These are phyloP conservation scores for Sorex araneus DNA, from an alignment of 2,113 vertebrate genomes.

Conservation along the genomic window DNA sequence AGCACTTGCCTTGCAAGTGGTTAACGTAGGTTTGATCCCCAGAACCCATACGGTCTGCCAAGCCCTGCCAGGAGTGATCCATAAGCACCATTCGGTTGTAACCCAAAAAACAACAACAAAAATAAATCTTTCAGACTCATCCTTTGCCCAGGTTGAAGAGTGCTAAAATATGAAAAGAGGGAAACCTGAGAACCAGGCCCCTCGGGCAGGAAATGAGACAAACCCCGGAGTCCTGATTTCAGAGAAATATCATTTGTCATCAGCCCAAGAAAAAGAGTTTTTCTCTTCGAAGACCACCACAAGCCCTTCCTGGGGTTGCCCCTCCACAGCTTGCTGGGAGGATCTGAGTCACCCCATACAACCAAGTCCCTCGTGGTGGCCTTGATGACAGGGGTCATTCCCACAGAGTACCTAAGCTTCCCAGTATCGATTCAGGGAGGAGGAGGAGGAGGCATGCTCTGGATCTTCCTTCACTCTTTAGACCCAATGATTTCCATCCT, in stretches of 20 bases:
- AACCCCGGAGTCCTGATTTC: constrained; percentile 77
- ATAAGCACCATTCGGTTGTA: no score
- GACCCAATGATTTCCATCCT: not conserved
- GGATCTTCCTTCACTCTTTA: not conserved
- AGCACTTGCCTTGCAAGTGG: no score
- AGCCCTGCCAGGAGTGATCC: no score
- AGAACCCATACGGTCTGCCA: no score
- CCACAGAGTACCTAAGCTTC: constrained; percentile 32
- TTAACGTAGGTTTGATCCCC: no score
- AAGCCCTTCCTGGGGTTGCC: constrained; percentile 72
- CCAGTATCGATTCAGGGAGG: not conserved
- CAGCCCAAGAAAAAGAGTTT: constrained; percentile 72
- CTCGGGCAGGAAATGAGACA: constrained; percentile 81
- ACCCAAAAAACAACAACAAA: constrained; percentile 33
- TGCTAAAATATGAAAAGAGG: constrained; percentile 60
- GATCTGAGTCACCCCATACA: constrained; percentile 74
- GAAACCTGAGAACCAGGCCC: constrained; percentile 62
- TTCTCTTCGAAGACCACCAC: constrained; percentile 75
- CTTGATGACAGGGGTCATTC: constrained; percentile 54
- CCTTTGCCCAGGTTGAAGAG: constrained; percentile 49
- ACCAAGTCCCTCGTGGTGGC: not conserved
- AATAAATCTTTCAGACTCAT: constrained; percentile 48
- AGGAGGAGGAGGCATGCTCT: not conserved
- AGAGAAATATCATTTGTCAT: constrained; percentile 84
- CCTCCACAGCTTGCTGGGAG: constrained; percentile 55